Evolutionary conservation across 1,140 invertebrate genomes (phyloP), one percentile per base, ranked within the genome.

Genomic region (Drosophila orosa): DNA sequence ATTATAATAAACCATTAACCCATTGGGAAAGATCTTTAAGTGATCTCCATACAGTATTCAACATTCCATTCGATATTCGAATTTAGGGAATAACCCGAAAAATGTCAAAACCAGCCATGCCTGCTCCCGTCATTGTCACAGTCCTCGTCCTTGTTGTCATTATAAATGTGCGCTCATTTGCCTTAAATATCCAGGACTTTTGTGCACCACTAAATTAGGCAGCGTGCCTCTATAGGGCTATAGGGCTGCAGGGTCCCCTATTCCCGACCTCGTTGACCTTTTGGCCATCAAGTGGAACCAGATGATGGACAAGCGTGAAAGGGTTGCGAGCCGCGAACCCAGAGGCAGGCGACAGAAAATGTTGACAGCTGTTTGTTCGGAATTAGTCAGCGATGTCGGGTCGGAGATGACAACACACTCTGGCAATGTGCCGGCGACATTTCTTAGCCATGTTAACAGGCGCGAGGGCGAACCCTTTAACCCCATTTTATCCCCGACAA

Each of bases 131-230:
- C 47, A 37, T 66, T 78, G 56, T 42, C 44, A 15, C 40, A 59
- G 57, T 62, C 65, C 40, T 76, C 59, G 73, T 68, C 71, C 75
- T 86, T 79, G 79, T 87, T 87, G 80, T 84, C 84, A 84, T 87
- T 87, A 87, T 87, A 78, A 87, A 87, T 87, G 84, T 87, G 80
- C 80, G 73, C 84, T 87, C 85, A 87, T 87, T 87, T 87, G 84
- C 80, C 75, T 87, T 87, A 86, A 86, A 87, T 87, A 87, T 79
- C 71, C 75, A 72, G 60, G 75, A 86, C 79, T 65, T 87, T 89
- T 87, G 72, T 79, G 84, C 63, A 74, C 75, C 72, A 83, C 62
- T 87, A 87, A 87, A 83, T 86, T 79, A 83, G 83, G 84, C 80
- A 59, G 65, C 42, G 39, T 24, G 29, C 54, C 29, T n/a, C 55